Conservation (phyloP, 2,113 vertebrate genomes). For the Felis chaus region DNA sequence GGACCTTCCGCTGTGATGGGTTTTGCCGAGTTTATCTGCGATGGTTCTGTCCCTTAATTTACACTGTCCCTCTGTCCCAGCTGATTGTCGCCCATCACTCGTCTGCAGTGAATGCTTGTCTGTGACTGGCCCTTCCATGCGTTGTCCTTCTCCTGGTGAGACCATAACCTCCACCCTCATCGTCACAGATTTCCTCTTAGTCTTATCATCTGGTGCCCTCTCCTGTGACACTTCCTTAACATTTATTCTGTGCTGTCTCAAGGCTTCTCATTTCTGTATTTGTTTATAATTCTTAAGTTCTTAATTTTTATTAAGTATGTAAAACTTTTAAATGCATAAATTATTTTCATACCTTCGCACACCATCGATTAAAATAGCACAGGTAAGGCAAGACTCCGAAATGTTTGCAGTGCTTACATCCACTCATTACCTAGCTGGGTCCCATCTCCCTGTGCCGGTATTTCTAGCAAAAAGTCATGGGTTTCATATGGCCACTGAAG, state of each 20-base stretch:
- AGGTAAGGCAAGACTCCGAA: neutral
- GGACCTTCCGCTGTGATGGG: neutral
- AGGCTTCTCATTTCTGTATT: neutral
- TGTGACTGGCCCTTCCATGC: fast-evolving
- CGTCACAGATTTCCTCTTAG: too few relatives aligned
- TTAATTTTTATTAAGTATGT: neutral
- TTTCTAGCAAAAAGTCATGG: neutral
- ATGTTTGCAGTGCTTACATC: too few relatives aligned
- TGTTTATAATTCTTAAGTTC: neutral
- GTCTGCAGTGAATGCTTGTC: too few relatives aligned
- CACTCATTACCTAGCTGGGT: too few relatives aligned
- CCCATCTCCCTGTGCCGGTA: neutral
- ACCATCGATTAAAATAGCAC: neutral
- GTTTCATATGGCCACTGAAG: neutral
- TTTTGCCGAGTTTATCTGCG: neutral
- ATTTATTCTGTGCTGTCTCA: neutral
- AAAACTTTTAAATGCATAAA: neutral
- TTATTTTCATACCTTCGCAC: neutral
- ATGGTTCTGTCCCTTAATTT: too few relatives aligned
- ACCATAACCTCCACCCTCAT: neutral
- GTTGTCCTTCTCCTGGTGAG: neutral
- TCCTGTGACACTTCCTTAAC: neutral
- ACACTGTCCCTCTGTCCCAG: too few relatives aligned
- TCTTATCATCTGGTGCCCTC: neutral
- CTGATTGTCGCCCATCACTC: neutral